Conservation (phyloP, 2,113 vertebrate genomes). For the Microtus pennsylvanicus region DNA sequence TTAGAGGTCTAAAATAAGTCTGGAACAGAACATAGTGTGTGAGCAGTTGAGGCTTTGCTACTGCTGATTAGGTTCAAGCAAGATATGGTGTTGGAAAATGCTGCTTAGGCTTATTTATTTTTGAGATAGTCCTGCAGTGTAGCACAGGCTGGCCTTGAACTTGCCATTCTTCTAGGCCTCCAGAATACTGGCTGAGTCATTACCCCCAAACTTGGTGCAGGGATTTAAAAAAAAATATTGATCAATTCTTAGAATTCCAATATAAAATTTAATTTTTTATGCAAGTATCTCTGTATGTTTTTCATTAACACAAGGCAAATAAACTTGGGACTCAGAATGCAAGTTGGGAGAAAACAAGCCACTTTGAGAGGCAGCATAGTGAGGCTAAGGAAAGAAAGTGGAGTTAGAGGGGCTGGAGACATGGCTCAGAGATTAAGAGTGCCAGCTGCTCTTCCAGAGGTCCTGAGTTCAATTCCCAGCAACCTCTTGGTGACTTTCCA, state of each 20-base stretch:
- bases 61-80: conserved; percentile 45
- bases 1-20: background rate
- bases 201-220: background rate
- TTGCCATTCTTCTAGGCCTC: background rate
- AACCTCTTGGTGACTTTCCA: too few species aligned
- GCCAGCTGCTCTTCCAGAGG: too few species aligned
- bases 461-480: too few species aligned
- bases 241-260: conserved; percentile 18
- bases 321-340: background rate
- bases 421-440: too few species aligned
- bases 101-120: background rate
- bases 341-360: background rate
- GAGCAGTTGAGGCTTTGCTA: background rate
- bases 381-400: background rate
- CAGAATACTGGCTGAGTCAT: background rate
- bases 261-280: background rate
- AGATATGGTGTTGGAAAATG: conserved; percentile 33
- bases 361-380: background rate
- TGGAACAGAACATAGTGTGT: background rate
- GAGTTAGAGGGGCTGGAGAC: too few species aligned
- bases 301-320: conserved; percentile 35
- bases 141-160: background rate
- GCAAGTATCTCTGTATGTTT: conserved; percentile 33
- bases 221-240: background rate
- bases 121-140: background rate